Base-by-base conservation (phyloP, 2,797 vertebrate species). In the Novumbra hubbsi region DNA sequence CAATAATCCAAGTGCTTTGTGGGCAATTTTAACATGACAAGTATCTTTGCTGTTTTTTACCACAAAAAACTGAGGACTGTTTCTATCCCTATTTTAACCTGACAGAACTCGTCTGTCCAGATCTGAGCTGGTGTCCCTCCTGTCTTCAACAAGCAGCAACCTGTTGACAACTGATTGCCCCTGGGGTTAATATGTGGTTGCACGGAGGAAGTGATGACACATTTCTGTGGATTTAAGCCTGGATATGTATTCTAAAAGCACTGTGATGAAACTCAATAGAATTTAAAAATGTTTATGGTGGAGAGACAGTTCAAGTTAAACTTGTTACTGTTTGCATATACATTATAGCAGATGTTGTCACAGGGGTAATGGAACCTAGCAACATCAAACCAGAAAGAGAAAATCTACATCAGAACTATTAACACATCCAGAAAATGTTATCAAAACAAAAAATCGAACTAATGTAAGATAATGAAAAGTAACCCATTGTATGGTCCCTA, bases 41-140 rank as follows among this genome's bases (percentile, higher is more conserved):
- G 41, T 45, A 45, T 11, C 41, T 12, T 45, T 6, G 41, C 12
- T 45, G 41, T n/a, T n/a, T n/a, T n/a, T n/a, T n/a, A 73, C 70
- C 72, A 76, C 63, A 38, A 60, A 60, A 74, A 3, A 74, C 81
- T 74, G 34, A 49, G 45, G 28, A 79, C 72, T 85, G 76, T 82
- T 86, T 75, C 74, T 74, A 49, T 73, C 11, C 67, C 73, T 73
- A 76, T 82, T 82, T 71, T 30, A 84, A 89, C 83, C 89, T 88
- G 71, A 85, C 84, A 73, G 78, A 92, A 93, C 92, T 76, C 0
- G 93, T 78, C 72, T 52, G 82, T 85, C 93, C 63, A 85, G 92
- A 87, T 88, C 68, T 67, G 76, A 83, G 77, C 73, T 72, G 16
- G 19, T 38, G 71, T 73, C 76, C 82, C 72, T 69, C 28, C 79